Conservation (phyloP, 1,140 invertebrate species). For the Zaprionus ornatus region DNA sequence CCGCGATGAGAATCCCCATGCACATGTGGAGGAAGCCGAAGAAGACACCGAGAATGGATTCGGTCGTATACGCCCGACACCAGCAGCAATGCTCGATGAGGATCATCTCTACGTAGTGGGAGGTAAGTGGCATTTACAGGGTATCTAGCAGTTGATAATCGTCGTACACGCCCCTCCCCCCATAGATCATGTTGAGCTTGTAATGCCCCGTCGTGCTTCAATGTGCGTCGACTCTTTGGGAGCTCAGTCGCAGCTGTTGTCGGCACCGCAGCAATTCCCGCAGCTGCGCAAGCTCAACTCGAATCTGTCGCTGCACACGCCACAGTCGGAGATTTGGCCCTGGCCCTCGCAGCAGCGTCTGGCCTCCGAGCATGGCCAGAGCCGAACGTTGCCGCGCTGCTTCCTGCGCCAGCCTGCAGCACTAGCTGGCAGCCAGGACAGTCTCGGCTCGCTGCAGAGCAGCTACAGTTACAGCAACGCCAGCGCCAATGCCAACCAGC, state of each 20-base stretch:
- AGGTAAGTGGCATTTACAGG: slow-evolving; percentile 46
- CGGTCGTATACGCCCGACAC: slow-evolving; percentile 42
- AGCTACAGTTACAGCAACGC: slow-evolving; percentile 35
- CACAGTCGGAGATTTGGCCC: slow-evolving; percentile 47
- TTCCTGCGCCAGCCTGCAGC: slow-evolving; percentile 62
- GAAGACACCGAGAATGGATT: slow-evolving; percentile 70
- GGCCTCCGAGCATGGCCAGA: slow-evolving; percentile 59
- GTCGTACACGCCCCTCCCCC: neutral
- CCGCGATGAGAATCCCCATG: slow-evolving; percentile 14
- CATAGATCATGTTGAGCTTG: slow-evolving; percentile 51
- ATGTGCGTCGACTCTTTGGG: slow-evolving; percentile 1
- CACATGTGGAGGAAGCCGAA: neutral
- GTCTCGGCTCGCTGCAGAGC: slow-evolving; percentile 60
- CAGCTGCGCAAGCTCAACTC: slow-evolving; percentile 65
- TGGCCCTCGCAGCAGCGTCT: slow-evolving; percentile 36
- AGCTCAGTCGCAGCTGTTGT: neutral
- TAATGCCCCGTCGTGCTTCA: neutral
- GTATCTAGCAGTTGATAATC: neutral
- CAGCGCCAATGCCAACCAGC: slow-evolving; percentile 43
- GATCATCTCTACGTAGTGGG: slow-evolving; percentile 71
- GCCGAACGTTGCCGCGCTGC: slow-evolving; percentile 76
- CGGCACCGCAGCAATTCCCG: slow-evolving; percentile 15
- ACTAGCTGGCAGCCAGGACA: slow-evolving; percentile 58
- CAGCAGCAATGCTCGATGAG: slow-evolving; percentile 46
- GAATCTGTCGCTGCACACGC: slow-evolving; percentile 70